Evolutionary conservation across 2,888 invertebrate species (phyloP).

Genomic region (Cheilosia grossa): DNA sequence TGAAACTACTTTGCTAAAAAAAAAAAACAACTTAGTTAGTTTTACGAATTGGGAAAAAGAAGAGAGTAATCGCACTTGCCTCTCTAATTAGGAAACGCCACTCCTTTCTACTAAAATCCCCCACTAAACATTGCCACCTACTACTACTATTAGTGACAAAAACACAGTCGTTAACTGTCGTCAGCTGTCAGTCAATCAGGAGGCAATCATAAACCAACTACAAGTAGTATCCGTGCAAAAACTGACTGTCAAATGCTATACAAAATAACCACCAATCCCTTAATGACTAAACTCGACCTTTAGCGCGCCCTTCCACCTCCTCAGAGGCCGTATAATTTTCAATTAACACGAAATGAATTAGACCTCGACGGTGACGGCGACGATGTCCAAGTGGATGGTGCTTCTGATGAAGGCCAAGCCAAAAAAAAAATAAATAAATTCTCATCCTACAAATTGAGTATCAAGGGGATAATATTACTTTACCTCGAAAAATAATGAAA

Average conservation of each 20-base stretch:
- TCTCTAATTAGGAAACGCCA: conserved; percentile 32
- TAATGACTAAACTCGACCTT: conserved; percentile 35
- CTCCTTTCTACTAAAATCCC: conserved; percentile 16
- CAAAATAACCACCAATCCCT: conserved; percentile 13
- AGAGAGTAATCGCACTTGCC: conserved; percentile 12
- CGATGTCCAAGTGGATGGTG: neutral
- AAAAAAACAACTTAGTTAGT: too few relatives aligned
- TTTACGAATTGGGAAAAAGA: too few relatives aligned
- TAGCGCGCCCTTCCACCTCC: conserved; percentile 24
- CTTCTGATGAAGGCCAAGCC: conserved; percentile 14
- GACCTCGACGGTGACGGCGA: conserved; percentile 1
- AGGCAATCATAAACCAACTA: conserved; percentile 26
- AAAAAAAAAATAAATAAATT: neutral
- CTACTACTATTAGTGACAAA: neutral
- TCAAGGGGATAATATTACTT: conserved; percentile 14
- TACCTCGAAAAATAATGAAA: conserved; percentile 14
- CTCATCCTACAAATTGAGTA: conserved; percentile 14
- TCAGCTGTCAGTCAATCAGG: conserved; percentile 21
- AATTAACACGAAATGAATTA: conserved; percentile 64
- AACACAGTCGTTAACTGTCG: conserved; percentile 21
- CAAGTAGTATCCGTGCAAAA: conserved; percentile 27
- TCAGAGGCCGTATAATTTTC: conserved; percentile 49
- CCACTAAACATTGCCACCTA: neutral
- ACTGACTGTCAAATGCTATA: conserved; percentile 1
- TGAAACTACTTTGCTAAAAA: too few relatives aligned